Percentiles rank a stretch among this genome's conserved stretches.
Conservation (phyloP, 2,888 invertebrate genomes). For the Prenolepis imparis region DNA sequence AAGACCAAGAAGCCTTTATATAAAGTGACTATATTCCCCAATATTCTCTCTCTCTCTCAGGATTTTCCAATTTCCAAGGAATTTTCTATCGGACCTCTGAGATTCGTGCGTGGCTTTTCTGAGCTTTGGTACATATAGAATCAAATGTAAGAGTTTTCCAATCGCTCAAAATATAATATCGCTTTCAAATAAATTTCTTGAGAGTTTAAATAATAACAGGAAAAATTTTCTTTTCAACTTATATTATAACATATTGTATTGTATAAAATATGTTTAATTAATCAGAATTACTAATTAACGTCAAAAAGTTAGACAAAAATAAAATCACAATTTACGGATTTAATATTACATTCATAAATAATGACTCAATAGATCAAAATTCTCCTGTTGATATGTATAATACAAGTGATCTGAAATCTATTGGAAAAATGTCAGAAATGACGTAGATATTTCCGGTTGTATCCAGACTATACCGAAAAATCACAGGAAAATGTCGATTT, state of each 20-base stretch:
- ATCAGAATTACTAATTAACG: neutral
- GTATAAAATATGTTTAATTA: neutral
- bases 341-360: slow-evolving; percentile 22
- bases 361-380: slow-evolving; percentile 18
- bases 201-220: neutral
- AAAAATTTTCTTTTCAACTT: neutral
- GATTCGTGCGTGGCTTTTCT: slow-evolving; percentile 26
- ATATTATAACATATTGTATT: neutral
- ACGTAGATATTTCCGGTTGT: slow-evolving; percentile 26
- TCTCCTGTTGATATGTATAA: neutral
- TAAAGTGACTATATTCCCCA: slow-evolving; percentile 20
- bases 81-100: slow-evolving; percentile 20
- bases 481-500: slow-evolving; percentile 2
- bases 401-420: slow-evolving; percentile 12
- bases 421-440: slow-evolving; percentile 15
- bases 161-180: neutral
- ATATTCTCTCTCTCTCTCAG: neutral
- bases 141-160: slow-evolving; percentile 29
- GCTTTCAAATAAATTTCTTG: slow-evolving; percentile 10
- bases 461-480: slow-evolving; percentile 19
- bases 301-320: neutral
- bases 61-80: slow-evolving; percentile 32
- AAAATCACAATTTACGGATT: neutral
- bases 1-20: slow-evolving; percentile 11
- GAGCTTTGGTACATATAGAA: slow-evolving; percentile 6